These are phyloP conservation scores for Gibbula magus DNA, from an alignment of 2,888 invertebrate species.

Conservation along the genomic window DNA sequence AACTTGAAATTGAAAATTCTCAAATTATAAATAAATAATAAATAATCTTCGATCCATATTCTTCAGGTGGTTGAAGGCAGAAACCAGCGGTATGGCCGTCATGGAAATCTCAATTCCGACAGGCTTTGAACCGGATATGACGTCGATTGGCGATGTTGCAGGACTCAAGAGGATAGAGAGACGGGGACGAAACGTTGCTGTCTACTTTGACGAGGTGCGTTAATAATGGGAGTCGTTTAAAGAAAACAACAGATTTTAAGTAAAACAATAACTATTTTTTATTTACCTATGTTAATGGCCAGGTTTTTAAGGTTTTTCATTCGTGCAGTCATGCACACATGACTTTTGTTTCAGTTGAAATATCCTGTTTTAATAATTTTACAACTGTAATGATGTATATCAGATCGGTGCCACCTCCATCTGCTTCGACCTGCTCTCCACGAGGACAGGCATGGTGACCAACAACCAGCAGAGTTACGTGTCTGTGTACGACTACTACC, in stretches of 20 bases:
- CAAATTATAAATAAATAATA: no score
- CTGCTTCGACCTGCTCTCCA: slow-evolving; percentile 56
- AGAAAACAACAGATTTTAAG: no score
- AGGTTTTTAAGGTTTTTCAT: no score
- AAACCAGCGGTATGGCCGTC: slow-evolving; percentile 62
- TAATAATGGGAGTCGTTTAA: no score
- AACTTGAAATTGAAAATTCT: no score
- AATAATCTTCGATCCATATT: background rate
- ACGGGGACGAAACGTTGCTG: slow-evolving; percentile 69
- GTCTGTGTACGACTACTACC: slow-evolving; percentile 64
- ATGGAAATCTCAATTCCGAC: slow-evolving; percentile 62
- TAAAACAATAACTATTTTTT: no score
- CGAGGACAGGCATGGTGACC: slow-evolving; percentile 56
- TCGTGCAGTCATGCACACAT: no score
- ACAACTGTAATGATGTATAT: no score
- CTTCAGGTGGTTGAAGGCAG: slow-evolving; percentile 51
- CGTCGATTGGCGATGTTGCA: slow-evolving; percentile 52
- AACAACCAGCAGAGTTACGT: slow-evolving; percentile 61
- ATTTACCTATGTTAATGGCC: no score
- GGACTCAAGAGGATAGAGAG: slow-evolving; percentile 72
- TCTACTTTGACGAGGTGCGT: slow-evolving; percentile 75
- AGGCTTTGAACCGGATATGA: slow-evolving; percentile 58
- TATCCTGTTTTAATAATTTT: background rate
- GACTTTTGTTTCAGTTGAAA: no score
- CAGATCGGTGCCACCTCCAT: slow-evolving; percentile 53